A percentile compares a stretch with the other conserved stretches of the same genome.
Evolutionary conservation across 1,140 invertebrate genomes (phyloP).

Genomic region (Nebria ingens): DNA sequence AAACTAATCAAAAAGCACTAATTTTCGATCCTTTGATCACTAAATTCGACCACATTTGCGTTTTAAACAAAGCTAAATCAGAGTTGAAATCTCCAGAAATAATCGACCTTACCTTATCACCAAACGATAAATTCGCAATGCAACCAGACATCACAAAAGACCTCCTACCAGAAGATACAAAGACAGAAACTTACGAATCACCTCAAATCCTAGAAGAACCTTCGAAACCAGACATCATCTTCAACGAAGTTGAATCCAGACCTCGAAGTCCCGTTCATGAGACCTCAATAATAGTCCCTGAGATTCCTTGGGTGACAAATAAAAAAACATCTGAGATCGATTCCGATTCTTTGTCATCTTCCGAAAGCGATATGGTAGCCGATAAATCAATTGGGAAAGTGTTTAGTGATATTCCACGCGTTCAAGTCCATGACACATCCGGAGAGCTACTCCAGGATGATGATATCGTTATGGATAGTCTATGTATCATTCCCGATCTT

Average conservation of each 20-base stretch:
- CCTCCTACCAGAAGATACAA: background rate
- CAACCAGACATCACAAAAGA: slow-evolving; percentile 2
- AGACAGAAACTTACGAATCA: background rate
- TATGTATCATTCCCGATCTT: background rate
- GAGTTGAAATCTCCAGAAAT: slow-evolving; percentile 1
- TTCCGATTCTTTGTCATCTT: slow-evolving; percentile 50
- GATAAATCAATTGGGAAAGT: slow-evolving; percentile 16
- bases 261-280: slow-evolving; percentile 48
- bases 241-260: slow-evolving; percentile 36
- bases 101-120: background rate
- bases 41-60: background rate
- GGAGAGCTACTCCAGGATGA: slow-evolving; percentile 50
- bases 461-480: slow-evolving; percentile 15
- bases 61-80: background rate
- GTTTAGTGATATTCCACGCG: slow-evolving; percentile 36
- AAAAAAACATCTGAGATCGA: slow-evolving; percentile 39
- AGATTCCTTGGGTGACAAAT: slow-evolving; percentile 46
- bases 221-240: slow-evolving; percentile 23
- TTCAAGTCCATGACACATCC: slow-evolving; percentile 55
- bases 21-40: too few relatives aligned
- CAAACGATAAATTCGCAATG: background rate
- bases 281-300: slow-evolving; percentile 49
- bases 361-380: slow-evolving; percentile 31
- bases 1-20: too few relatives aligned
- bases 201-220: slow-evolving; percentile 14